Base-by-base conservation (phyloP, 1,140 invertebrate genomes). In the Maniola jurtina region DNA sequence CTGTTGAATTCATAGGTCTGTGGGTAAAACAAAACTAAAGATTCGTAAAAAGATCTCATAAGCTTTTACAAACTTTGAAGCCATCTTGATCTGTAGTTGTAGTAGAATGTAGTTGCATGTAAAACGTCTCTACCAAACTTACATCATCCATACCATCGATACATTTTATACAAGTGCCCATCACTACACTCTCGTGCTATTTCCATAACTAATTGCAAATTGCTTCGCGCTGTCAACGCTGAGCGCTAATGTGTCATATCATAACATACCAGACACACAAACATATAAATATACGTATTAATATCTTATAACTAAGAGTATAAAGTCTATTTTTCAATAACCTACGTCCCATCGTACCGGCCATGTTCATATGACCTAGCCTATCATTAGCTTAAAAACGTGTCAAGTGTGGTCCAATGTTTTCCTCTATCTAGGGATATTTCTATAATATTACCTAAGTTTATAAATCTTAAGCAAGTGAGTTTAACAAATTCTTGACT, bases 171-270 rank as follows among this genome's bases (percentile, higher is more conserved):
- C 38, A 38, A n/a, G 10, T 16, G 36, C 4, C 61, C 83, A 76
- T 35, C 54, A 42, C 65, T 67, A 67, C 1, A 54, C 54, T 66
- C 76, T 61, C 73, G 71, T 75, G 80, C 77, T 83, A 81, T 86
- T 84, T 83, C 84, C 86, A 84, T 87, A 76, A 77, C 86, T 87
- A 89, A 89, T 89, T 89, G 86, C 75, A 87, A 89, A 89, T 89
- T 83, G 83, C 75, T 76, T 70, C 56, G 70, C 66, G 76, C 79
- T 87, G 82, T 84, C 84, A 88, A 80, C 84, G 78, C 68, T 59
- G 72, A 66, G 72, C 78, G 84, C 77, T 88, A 88, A 88, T 86
- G 81, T 88, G 86, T 86, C 84, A 84, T 84, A 84, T 78, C 73
- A 75, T 74, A 62, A 52, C 55, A 52, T 13, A 55, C 11, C 34